Percentiles rank a stretch among this genome's conserved stretches.
phyloP scores from a whole-genome alignment of 37 sponge, comb jelly and placozoan species.

The Sycon ciliatum region DNA sequence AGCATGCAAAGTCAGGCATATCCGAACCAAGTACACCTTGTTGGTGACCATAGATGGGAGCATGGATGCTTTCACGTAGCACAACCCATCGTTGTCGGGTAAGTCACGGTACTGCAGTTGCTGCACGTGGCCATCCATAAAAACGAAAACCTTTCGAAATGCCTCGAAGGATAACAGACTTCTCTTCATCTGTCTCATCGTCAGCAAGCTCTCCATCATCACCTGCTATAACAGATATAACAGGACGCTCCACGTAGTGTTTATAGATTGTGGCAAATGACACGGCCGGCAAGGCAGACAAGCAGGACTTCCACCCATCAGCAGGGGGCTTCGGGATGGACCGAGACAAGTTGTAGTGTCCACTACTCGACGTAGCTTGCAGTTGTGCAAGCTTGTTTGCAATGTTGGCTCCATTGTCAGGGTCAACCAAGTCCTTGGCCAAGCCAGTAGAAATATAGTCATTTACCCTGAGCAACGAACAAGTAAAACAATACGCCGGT shows the following conservation, averaged over 20 bases:
- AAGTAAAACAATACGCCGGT: no score
- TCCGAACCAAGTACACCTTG: slow-evolving; percentile 19
- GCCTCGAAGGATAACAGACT: background rate
- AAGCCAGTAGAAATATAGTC: no score
- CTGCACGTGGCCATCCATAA: slow-evolving; percentile 31
- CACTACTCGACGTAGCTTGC: no score
- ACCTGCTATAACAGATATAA: slow-evolving; percentile 14
- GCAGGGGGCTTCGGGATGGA: slow-evolving; percentile 10
- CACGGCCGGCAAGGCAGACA: slow-evolving; percentile 13
- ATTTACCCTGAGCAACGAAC: no score
- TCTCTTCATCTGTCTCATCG: slow-evolving; percentile 1
- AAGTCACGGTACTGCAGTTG: slow-evolving; percentile 11
- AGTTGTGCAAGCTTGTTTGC: no score
- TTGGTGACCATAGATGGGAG: slow-evolving; percentile 25
- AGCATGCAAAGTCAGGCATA: slow-evolving; percentile 10
- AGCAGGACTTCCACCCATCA: slow-evolving; percentile 18
- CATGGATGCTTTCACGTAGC: slow-evolving; percentile 15
- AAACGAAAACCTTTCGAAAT: slow-evolving; percentile 28
- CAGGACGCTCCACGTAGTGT: slow-evolving; percentile 25
- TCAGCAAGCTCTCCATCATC: background rate
- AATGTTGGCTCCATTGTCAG: no score
- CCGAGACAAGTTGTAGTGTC: no score
- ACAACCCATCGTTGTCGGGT: slow-evolving; percentile 15
- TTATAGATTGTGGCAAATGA: slow-evolving; percentile 24
- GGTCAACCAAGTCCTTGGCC: no score